Evolutionary conservation across 2,888 invertebrate species (phyloP).

Genomic region (Cenopis cana): DNA sequence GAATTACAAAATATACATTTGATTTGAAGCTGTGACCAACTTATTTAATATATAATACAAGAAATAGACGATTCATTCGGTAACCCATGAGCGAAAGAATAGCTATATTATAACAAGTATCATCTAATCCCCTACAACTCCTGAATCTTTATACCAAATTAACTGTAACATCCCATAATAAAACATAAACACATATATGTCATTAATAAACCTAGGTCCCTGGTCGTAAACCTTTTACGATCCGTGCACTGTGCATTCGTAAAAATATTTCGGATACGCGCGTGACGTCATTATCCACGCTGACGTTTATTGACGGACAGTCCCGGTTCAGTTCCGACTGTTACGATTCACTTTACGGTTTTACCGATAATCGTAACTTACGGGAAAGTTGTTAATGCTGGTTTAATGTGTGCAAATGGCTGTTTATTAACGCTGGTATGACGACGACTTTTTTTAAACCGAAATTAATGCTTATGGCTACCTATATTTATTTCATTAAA

Average conservation of each 20-base stretch:
- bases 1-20: background rate
- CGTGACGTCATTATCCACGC: constrained; percentile 68
- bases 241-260: constrained; percentile 72
- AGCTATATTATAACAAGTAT: constrained; percentile 18
- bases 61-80: too few relatives aligned
- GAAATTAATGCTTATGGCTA: background rate
- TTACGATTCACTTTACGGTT: constrained; percentile 45
- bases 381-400: constrained; percentile 42
- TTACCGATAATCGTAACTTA: constrained; percentile 46
- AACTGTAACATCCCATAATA: constrained; percentile 42
- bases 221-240: constrained; percentile 80
- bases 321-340: constrained; percentile 36
- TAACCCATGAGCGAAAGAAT: background rate
- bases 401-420: constrained; percentile 43
- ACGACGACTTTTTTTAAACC: constrained; percentile 9
- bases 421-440: constrained; percentile 39
- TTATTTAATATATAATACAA: too few relatives aligned
- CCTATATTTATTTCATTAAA: too few relatives aligned
- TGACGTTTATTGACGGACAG: constrained; percentile 61
- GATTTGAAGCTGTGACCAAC: background rate
- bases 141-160: constrained; percentile 40
- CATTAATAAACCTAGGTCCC: constrained; percentile 71
- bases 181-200: constrained; percentile 52
- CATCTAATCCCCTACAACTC: constrained; percentile 17
- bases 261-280: constrained; percentile 74